A percentile compares a stretch with the other conserved stretches of the same genome.
Conservation (phyloP, 2,113 vertebrate genomes). For the Nasalis larvatus region DNA sequence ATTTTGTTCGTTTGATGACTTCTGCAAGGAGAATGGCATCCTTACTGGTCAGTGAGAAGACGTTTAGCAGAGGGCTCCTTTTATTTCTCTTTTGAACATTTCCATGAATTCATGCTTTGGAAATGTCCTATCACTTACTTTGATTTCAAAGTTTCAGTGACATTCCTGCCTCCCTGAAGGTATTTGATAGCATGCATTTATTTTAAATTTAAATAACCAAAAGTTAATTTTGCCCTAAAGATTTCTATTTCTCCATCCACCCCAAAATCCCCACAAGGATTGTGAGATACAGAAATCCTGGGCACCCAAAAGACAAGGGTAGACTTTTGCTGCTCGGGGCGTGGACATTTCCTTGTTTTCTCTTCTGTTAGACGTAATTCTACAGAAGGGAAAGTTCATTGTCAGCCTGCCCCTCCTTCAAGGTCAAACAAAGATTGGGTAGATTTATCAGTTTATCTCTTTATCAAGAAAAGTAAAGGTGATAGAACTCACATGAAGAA, state of each 20-base stretch:
- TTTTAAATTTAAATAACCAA: neutral
- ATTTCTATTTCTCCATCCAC: neutral
- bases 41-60: slow-evolving; percentile 25
- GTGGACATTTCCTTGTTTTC: neutral
- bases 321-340: neutral
- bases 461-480: neutral
- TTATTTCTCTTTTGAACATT: neutral
- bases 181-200: neutral
- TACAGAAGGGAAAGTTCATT: neutral
- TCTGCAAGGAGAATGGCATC: neutral
- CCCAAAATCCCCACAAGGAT: neutral
- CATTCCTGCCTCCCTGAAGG: neutral
- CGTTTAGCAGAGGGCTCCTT: too few relatives aligned
- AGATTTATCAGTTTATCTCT: neutral
- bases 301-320: neutral
- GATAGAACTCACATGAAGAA: neutral
- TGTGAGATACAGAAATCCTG: neutral
- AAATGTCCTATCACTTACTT: neutral
- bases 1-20: neutral
- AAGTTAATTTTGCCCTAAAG: neutral
- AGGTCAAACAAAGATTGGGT: neutral
- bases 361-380: neutral
- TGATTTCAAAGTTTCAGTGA: neutral
- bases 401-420: neutral
- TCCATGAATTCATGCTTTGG: neutral